Evolutionary conservation across 2,113 vertebrate genomes (phyloP).

Genomic region (Neoarius graeffei): DNA sequence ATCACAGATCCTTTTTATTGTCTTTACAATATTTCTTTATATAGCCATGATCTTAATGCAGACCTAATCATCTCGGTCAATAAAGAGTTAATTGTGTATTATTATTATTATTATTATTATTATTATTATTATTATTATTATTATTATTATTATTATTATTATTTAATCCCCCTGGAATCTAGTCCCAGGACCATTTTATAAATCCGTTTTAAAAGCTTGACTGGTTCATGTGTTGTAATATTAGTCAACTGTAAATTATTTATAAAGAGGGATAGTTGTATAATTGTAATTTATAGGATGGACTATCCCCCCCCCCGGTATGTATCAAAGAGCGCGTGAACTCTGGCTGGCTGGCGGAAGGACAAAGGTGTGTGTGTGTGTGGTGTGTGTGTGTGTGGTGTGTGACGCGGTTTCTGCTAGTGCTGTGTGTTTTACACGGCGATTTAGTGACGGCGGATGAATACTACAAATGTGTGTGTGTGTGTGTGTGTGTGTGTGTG

Average conservation of each 20-base stretch:
- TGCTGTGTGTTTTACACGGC: conserved; percentile 54
- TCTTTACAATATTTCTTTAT: not conserved
- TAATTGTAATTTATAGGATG: not conserved
- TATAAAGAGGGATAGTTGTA: not conserved
- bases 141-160: too few species aligned
- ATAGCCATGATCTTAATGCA: not conserved
- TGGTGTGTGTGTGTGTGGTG: conserved; percentile 54
- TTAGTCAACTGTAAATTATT: not conserved
- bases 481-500: conserved; percentile 21
- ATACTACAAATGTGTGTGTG: conserved; percentile 57
- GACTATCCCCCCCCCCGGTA: conserved; percentile 35
- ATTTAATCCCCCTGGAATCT: not conserved
- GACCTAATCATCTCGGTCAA: not conserved
- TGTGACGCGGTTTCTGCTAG: conserved; percentile 49
- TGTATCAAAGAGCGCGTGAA: conserved; percentile 45
- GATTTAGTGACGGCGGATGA: conserved; percentile 67
- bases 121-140: too few species aligned
- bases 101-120: too few species aligned
- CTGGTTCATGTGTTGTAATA: not conserved
- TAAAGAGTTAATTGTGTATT: conserved; percentile 16
- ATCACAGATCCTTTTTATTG: not conserved
- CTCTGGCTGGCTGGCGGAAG: conserved; percentile 61
- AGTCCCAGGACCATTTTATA: not conserved
- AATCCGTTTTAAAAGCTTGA: not conserved
- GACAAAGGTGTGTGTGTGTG: conserved; percentile 50